These are phyloP conservation scores for Erythrolamprus reginae DNA, from an alignment of 2,113 vertebrate species.

Conservation along the genomic window DNA sequence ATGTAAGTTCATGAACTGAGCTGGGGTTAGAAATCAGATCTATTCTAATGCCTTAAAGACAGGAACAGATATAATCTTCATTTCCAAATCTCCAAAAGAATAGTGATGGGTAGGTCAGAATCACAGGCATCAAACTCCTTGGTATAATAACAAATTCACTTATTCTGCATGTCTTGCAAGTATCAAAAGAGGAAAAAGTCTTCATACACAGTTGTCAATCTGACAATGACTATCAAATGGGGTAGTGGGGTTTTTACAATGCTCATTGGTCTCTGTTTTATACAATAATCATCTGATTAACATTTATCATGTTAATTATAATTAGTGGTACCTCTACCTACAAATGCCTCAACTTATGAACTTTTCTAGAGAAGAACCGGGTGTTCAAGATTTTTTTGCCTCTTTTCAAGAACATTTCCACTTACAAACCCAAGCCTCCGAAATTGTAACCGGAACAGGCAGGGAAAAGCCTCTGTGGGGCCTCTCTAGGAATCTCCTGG, in stretches of 20 bases:
- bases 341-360: too few relatives aligned
- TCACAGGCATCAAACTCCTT: background rate
- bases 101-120: background rate
- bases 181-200: background rate
- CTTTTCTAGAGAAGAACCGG: too few relatives aligned
- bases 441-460: too few relatives aligned
- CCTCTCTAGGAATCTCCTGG: too few relatives aligned
- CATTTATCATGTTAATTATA: background rate
- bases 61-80: background rate
- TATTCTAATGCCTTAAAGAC: background rate
- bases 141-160: background rate
- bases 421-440: too few relatives aligned
- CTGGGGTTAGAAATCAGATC: background rate
- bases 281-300: background rate
- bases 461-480: too few relatives aligned
- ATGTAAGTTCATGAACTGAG: fast-evolving
- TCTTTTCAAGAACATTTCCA: too few relatives aligned
- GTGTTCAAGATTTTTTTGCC: too few relatives aligned
- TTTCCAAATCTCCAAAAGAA: background rate
- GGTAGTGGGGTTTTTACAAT: background rate
- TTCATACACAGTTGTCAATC: background rate
- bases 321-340: too few relatives aligned
- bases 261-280: background rate
- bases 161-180: background rate
- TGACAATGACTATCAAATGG: background rate